These are phyloP conservation scores for Rhinolophus sinicus DNA, from an alignment of 2,113 vertebrate species.

Conservation along the genomic window DNA sequence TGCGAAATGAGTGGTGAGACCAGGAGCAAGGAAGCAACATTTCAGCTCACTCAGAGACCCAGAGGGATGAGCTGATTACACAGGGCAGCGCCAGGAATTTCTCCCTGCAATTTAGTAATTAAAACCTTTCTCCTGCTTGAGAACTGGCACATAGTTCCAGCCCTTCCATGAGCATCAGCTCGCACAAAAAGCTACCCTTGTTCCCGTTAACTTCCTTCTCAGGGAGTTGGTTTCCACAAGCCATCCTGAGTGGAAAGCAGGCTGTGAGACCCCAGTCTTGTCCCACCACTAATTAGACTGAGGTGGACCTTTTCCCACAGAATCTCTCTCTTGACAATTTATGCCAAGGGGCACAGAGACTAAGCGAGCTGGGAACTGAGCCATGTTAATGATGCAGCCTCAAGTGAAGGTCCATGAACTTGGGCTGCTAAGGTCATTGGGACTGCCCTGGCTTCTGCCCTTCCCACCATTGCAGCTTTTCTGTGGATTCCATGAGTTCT, in stretches of 20 bases:
- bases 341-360: background rate
- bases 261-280: background rate
- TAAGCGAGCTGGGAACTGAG: background rate
- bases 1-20: slow-evolving; percentile 73
- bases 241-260: background rate
- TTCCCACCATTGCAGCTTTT: background rate
- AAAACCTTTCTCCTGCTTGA: slow-evolving; percentile 26
- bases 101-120: slow-evolving; percentile 65
- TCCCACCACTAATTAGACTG: background rate
- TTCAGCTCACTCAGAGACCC: slow-evolving; percentile 64
- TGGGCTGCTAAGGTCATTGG: background rate
- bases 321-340: background rate
- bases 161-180: background rate
- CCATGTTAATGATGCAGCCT: background rate
- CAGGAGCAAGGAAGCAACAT: slow-evolving; percentile 59
- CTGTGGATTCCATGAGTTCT: background rate
- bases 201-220: background rate
- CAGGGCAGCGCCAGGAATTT: slow-evolving; percentile 18
- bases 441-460: background rate
- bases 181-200: background rate
- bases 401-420: background rate
- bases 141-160: background rate
- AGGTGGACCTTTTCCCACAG: background rate
- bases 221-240: background rate
- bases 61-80: background rate